Evolutionary conservation across 2,888 invertebrate species (phyloP).

Genomic region (Agrochola lychnidis): DNA sequence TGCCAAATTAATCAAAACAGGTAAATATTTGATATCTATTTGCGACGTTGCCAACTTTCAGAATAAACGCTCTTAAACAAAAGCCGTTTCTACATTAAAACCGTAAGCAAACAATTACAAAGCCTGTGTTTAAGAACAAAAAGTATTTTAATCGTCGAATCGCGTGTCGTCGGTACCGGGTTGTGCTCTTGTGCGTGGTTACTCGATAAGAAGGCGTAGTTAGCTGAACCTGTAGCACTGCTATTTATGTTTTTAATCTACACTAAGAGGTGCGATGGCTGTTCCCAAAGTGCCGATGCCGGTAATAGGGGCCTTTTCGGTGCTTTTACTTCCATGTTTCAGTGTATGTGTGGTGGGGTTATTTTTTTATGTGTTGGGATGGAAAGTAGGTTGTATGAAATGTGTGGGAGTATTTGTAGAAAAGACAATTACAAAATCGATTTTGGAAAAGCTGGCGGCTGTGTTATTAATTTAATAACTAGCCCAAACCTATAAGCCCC

Average conservation of each 20-base stretch:
- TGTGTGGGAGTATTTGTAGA: neutral
- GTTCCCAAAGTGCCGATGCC: slow-evolving; percentile 71
- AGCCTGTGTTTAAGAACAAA: slow-evolving; percentile 80
- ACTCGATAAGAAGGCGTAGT: slow-evolving; percentile 77
- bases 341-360: slow-evolving; percentile 8
- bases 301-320: slow-evolving; percentile 68
- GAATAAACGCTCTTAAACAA: slow-evolving; percentile 14
- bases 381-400: neutral
- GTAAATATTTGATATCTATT: too few species aligned
- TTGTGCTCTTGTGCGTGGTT: slow-evolving; percentile 79
- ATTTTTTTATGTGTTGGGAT: slow-evolving; percentile 23
- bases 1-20: too few species aligned
- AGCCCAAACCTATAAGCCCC: slow-evolving; percentile 43
- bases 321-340: slow-evolving; percentile 57
- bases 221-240: slow-evolving; percentile 60
- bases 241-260: slow-evolving; percentile 86
- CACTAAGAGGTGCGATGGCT: slow-evolving; percentile 79
- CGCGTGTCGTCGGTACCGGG: slow-evolving; percentile 81
- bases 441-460: neutral
- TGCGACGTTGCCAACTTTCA: too few species aligned
- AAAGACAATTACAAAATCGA: neutral
- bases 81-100: slow-evolving; percentile 56
- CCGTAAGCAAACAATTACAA: slow-evolving; percentile 80
- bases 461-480: slow-evolving; percentile 39
- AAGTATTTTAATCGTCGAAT: slow-evolving; percentile 82